These are phyloP conservation scores for Hemibagrus wyckioides DNA, from an alignment of 2,113 vertebrate genomes.

Conservation along the genomic window DNA sequence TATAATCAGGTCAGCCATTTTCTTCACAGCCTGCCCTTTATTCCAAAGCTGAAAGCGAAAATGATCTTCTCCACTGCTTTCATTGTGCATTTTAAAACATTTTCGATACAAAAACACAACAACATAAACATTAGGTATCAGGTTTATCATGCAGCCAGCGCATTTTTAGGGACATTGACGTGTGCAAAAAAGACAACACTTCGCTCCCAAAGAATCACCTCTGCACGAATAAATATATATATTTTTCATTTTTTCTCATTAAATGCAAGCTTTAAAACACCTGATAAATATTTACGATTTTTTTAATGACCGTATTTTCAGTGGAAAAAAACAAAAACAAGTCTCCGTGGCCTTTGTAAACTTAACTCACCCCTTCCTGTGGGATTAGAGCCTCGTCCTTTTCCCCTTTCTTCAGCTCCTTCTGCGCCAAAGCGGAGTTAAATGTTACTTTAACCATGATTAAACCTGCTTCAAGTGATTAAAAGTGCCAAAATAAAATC, in stretches of 20 bases:
- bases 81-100: neutral
- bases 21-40: neutral
- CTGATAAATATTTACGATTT: too few species aligned
- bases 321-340: too few species aligned
- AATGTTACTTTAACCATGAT: slow-evolving; percentile 60
- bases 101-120: neutral
- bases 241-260: neutral
- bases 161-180: neutral
- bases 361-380: slow-evolving; percentile 56
- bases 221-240: fast-evolving
- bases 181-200: neutral
- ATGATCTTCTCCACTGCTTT: too few species aligned
- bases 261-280: neutral
- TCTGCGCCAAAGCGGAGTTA: slow-evolving; percentile 53
- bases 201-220: neutral
- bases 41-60: neutral
- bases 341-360: slow-evolving; percentile 6
- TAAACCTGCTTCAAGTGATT: too few species aligned
- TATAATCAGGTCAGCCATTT: slow-evolving; percentile 49
- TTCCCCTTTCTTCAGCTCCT: slow-evolving; percentile 50
- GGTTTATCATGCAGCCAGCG: neutral
- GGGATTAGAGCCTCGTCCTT: slow-evolving; percentile 56
- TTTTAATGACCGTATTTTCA: neutral
- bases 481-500: neutral
- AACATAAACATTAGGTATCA: neutral